These are phyloP conservation scores for Tadarida brasiliensis DNA, from an alignment of 2,797 vertebrate genomes.

Conservation along the genomic window DNA sequence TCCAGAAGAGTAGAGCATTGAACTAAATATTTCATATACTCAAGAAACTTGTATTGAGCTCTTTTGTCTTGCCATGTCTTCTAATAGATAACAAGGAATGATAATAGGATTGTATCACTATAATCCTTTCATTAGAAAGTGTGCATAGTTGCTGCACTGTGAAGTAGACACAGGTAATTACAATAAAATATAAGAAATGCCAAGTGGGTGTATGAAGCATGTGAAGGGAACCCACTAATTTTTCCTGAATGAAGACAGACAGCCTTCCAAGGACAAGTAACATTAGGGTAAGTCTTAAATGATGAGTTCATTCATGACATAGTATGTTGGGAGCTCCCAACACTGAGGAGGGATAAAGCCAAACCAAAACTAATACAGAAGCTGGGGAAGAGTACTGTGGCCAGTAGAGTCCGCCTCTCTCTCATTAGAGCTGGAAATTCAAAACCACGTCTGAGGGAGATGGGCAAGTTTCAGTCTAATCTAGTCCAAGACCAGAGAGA, in stretches of 20 bases:
- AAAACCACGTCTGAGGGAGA: not conserved
- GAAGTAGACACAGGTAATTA: not conserved
- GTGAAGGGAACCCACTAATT: not conserved
- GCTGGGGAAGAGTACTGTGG: not conserved
- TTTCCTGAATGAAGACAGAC: constrained; percentile 19
- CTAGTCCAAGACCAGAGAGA: not conserved
- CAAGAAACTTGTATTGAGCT: not conserved
- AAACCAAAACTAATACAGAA: not conserved
- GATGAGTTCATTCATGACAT: not conserved
- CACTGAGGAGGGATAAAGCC: not conserved
- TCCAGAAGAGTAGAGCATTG: not conserved
- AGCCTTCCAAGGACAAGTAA: not conserved
- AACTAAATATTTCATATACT: constrained; percentile 4
- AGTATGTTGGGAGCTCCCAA: not conserved
- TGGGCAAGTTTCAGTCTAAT: not conserved
- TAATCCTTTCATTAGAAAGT: not conserved
- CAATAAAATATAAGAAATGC: not conserved
- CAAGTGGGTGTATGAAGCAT: not conserved
- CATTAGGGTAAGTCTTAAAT: not conserved
- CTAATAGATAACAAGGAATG: not conserved
- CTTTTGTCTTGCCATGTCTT: not conserved
- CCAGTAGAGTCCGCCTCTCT: not conserved
- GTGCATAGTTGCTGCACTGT: not conserved
- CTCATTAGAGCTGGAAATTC: not conserved
- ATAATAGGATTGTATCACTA: not conserved